Evolutionary conservation across 2,888 invertebrate genomes (phyloP), one percentile per base, ranked within the genome.

Genomic region (Papilio demoleus): DNA sequence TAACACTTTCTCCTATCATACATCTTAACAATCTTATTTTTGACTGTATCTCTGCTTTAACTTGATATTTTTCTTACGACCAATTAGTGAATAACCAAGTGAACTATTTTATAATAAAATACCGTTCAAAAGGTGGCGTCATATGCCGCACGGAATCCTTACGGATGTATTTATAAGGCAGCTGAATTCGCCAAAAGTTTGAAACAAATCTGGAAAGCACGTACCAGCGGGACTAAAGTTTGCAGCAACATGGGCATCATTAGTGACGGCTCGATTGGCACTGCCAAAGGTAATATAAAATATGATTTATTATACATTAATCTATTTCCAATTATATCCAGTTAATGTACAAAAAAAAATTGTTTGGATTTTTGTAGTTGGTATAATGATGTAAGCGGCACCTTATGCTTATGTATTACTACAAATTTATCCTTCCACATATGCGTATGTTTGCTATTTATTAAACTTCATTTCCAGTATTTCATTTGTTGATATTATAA

Each of bases 261-360:
- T 75, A 91, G 91, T 73, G 88, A 91, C 74, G 91, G 91, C 38
- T 86, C 88, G 70, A 75, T 87, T 67, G 84, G 79, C 69, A 90
- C 90, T 71, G 73, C 82, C 64, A 89, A 87, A 88, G 91, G 91
- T 90, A 78, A 69, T 40, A 47, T 53, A 56, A 56, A 56, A 56
- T 56, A 63, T 12, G 50, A 56, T 56, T 56, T 56, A 56, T 56
- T 56, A 31, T 56, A 53, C 53, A 53, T 56, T 56, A 56, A 56
- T 56, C 53, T 56, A 56, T 56, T 56, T 56, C 2, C n/a, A 56
- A 56, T 56, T 56, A 31, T 31, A 56, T 31, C n/a, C n/a, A n/a
- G n/a, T n/a, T n/a, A n/a, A n/a, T 0, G 27, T 53, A 17, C 31
- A 31, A 56, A 31, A n/a, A 17, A 31, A n/a, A 31, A 31, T 31